phyloP scores from a whole-genome alignment of 1,140 invertebrate genomes.

The Andrena cerasifolii region DNA sequence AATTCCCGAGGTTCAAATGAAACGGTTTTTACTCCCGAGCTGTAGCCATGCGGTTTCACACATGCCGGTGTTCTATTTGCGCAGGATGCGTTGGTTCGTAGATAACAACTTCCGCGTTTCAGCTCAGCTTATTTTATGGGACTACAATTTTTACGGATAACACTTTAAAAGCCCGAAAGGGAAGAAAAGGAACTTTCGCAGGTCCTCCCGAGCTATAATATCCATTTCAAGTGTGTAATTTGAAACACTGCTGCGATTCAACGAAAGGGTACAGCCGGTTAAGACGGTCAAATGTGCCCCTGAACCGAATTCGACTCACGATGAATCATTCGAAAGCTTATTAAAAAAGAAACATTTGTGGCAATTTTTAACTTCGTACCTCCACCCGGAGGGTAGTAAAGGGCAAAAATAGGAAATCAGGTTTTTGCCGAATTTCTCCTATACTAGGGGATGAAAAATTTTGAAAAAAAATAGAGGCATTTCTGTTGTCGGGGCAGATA shows the following conservation, averaged over 20 bases:
- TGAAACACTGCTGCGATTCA: background rate
- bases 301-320: too few relatives aligned
- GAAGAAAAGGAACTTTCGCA: background rate
- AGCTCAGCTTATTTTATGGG: background rate
- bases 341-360: too few relatives aligned
- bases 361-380: too few relatives aligned
- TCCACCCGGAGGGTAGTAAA: too few relatives aligned
- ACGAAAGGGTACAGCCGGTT: too few relatives aligned
- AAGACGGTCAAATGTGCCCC: too few relatives aligned
- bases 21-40: background rate
- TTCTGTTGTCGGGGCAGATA: too few relatives aligned
- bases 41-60: background rate
- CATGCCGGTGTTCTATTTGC: slow-evolving; percentile 7
- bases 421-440: too few relatives aligned
- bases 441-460: too few relatives aligned
- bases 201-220: background rate
- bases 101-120: slow-evolving; percentile 30
- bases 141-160: background rate
- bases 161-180: background rate
- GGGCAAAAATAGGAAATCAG: too few relatives aligned
- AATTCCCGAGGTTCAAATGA: background rate
- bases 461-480: too few relatives aligned
- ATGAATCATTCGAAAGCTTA: too few relatives aligned
- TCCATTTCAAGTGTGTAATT: background rate
- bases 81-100: slow-evolving; percentile 11